A percentile compares a stretch with the other conserved stretches of the same genome.
Evolutionary conservation across 2,888 invertebrate species (phyloP).

Genomic region (Apotomis betuletana): DNA sequence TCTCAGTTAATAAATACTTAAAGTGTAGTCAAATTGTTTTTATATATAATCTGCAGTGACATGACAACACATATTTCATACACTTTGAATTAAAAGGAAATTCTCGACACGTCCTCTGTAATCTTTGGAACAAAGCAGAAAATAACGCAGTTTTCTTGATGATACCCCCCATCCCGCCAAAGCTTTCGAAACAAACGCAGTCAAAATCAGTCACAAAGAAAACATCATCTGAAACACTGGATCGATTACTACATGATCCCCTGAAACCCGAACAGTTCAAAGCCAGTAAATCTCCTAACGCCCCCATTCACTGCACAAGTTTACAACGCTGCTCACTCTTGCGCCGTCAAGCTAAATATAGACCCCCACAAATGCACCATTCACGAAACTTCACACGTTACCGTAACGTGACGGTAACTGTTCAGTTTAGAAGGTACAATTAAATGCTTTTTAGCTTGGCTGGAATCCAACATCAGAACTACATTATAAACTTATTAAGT

Average conservation of each 20-base stretch:
- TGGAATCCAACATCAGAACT: not conserved
- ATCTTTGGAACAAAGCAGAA: not conserved
- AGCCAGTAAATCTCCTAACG: slow-evolving; percentile 8
- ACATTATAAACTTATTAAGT: not conserved
- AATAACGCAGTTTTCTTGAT: too few relatives aligned
- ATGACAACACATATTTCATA: too few relatives aligned
- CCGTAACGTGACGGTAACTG: slow-evolving; percentile 3
- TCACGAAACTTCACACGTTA: slow-evolving; percentile 27
- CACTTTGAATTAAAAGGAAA: not conserved
- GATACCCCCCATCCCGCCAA: too few relatives aligned
- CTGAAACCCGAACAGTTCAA: slow-evolving; percentile 3
- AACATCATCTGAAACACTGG: not conserved
- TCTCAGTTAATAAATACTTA: too few relatives aligned
- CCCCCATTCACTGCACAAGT: slow-evolving; percentile 25
- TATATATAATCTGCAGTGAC: too few relatives aligned
- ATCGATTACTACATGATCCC: slow-evolving; percentile 26
- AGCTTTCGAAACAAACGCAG: not conserved
- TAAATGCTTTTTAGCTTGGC: too few relatives aligned
- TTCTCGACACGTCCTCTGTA: not conserved
- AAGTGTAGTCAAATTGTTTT: too few relatives aligned
- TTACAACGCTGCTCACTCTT: slow-evolving; percentile 24
- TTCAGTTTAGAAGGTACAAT: not conserved
- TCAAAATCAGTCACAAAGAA: not conserved
- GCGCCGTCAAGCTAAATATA: slow-evolving; percentile 29
- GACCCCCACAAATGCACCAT: slow-evolving; percentile 36